Percentiles rank a stretch among this genome's conserved stretches.
Conservation (phyloP, 2,888 invertebrate species). For the Andrena marginata region DNA sequence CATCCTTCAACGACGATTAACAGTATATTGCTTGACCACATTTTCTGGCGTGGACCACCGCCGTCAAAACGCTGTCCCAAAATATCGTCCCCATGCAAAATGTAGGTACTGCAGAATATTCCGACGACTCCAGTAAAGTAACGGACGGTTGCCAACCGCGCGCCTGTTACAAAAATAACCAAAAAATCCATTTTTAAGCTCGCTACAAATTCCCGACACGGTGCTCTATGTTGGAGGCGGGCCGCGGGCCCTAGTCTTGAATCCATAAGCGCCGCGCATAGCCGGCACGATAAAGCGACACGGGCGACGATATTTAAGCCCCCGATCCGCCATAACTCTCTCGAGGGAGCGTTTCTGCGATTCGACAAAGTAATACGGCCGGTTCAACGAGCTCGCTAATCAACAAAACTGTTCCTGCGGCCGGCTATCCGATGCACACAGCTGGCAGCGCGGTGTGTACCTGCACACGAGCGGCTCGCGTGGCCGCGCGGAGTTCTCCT, state of each 20-base stretch:
- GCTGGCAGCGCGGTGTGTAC: slow-evolving; percentile 1
- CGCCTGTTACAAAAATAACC: too few species aligned
- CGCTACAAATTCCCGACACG: slow-evolving; percentile 5
- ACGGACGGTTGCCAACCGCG: too few species aligned
- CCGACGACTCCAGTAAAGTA: too few species aligned
- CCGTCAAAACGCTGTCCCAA: too few species aligned
- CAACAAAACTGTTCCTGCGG: slow-evolving; percentile 73
- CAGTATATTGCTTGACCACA: too few species aligned
- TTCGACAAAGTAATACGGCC: slow-evolving; percentile 74
- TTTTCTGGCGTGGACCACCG: too few species aligned
- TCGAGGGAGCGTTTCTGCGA: slow-evolving; percentile 64
- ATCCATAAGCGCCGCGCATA: slow-evolving; percentile 4
- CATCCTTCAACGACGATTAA: too few species aligned
- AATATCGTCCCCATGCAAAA: too few species aligned
- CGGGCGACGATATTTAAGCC: slow-evolving; percentile 54
- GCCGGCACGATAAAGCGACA: slow-evolving; percentile 31
- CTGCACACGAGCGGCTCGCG: slow-evolving; percentile 6
- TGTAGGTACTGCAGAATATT: too few species aligned
- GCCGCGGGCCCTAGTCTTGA: not conserved
- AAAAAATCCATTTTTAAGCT: not conserved
- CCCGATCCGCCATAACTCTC: slow-evolving; percentile 51
- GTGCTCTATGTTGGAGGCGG: not conserved
- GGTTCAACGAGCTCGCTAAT: slow-evolving; percentile 74
- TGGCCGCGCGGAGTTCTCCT: slow-evolving; percentile 38
- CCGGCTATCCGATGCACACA: slow-evolving; percentile 69